These are phyloP conservation scores for Byasa hedistus DNA, from an alignment of 2,888 invertebrate species.

Conservation along the genomic window DNA sequence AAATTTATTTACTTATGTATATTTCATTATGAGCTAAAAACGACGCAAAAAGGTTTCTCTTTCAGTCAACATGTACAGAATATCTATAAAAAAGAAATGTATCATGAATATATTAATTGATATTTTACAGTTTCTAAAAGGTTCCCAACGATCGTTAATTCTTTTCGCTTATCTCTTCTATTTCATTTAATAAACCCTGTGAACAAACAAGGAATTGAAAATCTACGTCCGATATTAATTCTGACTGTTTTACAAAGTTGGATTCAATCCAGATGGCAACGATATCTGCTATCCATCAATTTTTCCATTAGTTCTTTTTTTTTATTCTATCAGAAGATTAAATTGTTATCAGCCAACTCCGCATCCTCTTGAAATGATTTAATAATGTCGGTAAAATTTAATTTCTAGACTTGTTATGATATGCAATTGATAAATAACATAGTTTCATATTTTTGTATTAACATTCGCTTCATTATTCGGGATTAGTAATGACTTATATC, in stretches of 20 bases:
- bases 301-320: constrained; percentile 17
- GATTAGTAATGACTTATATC: no score
- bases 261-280: constrained; percentile 30
- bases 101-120: neutral
- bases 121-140: neutral
- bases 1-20: no score
- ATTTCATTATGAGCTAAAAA: no score
- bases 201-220: constrained; percentile 18
- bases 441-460: neutral
- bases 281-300: constrained; percentile 28
- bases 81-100: neutral
- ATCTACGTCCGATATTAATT: constrained; percentile 22
- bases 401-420: neutral
- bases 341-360: constrained; percentile 14
- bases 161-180: neutral
- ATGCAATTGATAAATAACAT: neutral
- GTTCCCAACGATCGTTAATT: neutral
- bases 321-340: constrained; percentile 28
- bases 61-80: no score
- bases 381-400: neutral
- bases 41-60: no score
- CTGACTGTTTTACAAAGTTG: constrained; percentile 26
- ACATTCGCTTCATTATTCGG: neutral
- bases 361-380: constrained; percentile 7
- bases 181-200: neutral